These are phyloP conservation scores for Atopsyche davidsoni DNA, from an alignment of 1,140 invertebrate genomes.

Conservation along the genomic window DNA sequence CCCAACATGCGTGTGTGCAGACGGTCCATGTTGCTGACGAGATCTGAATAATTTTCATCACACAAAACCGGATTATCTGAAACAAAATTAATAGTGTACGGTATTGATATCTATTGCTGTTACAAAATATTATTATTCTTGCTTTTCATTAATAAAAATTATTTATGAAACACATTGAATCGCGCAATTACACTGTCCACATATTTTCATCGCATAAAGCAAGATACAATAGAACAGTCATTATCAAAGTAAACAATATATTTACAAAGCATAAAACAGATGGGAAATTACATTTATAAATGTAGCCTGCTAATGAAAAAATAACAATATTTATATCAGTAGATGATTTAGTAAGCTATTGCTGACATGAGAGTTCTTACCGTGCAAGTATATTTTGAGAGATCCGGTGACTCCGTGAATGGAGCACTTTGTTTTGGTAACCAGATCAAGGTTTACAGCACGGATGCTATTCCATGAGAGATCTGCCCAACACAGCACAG, in stretches of 20 bases:
- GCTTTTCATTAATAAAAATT: not conserved
- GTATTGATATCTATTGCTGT: not conserved
- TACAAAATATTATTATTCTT: not conserved
- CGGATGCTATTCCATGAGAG: conserved; percentile 68
- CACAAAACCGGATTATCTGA: conserved; percentile 72
- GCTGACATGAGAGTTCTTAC: conserved; percentile 48
- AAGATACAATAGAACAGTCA: not conserved
- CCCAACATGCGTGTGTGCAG: conserved; percentile 63
- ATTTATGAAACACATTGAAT: not conserved
- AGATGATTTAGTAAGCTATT: too few species aligned
- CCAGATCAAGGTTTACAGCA: conserved; percentile 62
- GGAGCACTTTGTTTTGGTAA: conserved; percentile 68
- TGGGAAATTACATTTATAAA: too few species aligned
- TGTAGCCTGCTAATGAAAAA: too few species aligned
- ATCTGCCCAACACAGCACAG: conserved; percentile 69
- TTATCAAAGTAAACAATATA: not conserved
- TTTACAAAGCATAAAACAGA: too few species aligned
- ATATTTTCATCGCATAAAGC: not conserved
- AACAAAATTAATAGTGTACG: conserved; percentile 32
- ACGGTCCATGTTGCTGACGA: conserved; percentile 58
- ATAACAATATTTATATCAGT: too few species aligned
- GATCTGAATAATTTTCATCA: conserved; percentile 59
- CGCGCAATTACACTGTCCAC: not conserved
- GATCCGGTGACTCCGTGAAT: conserved; percentile 68
- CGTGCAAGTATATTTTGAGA: conserved; percentile 71